phyloP scores from a whole-genome alignment of 2,113 vertebrate species.

The Ammodramus savannarum region DNA sequence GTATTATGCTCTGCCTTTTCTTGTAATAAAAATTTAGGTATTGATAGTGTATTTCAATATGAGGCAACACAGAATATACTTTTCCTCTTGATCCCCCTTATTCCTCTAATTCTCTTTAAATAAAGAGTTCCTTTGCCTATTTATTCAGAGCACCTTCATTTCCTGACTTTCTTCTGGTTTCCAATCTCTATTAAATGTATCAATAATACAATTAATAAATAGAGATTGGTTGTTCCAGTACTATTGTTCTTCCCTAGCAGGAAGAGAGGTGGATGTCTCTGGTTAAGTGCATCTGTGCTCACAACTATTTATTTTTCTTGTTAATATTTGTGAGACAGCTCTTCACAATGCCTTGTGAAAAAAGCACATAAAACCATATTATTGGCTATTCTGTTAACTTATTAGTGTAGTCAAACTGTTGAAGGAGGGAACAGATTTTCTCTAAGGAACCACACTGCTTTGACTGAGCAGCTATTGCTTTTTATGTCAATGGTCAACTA shows the following conservation, averaged over 20 bases:
- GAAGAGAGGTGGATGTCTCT: background rate
- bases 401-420: background rate
- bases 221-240: background rate
- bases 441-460: background rate
- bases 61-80: background rate
- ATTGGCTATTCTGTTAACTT: background rate
- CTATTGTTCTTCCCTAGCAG: background rate
- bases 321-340: background rate
- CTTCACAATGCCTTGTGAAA: background rate
- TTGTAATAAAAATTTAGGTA: background rate
- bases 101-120: background rate
- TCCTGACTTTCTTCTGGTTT: background rate
- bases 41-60: background rate
- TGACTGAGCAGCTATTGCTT: background rate
- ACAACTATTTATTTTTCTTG: background rate
- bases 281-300: background rate
- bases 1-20: background rate
- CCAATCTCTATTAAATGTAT: background rate
- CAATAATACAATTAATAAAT: background rate
- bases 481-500: background rate
- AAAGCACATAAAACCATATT: background rate
- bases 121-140: background rate
- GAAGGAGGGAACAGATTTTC: background rate
- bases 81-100: background rate
- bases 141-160: background rate